Evolutionary conservation across 2,113 vertebrate genomes (phyloP), one percentile per base, ranked within the genome.

Genomic region (Labrus mixtus): DNA sequence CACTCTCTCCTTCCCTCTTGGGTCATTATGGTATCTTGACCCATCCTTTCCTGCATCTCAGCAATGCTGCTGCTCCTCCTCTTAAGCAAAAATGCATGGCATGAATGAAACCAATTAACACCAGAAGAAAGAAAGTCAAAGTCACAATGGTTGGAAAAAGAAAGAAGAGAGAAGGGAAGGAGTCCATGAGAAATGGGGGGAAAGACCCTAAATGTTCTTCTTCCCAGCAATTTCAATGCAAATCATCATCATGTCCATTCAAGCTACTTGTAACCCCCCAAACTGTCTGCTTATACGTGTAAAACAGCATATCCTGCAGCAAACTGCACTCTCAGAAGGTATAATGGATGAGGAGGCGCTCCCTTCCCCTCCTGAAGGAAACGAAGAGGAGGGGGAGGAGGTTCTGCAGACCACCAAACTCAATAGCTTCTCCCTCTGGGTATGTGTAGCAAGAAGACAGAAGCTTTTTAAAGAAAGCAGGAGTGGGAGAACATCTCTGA

Each of bases 71-170:
- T 91, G 68, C 83, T 87, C 86, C 85, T 87, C 81, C 80, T 87
- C 82, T 85, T 88, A 81, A 89, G 79, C 79, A 80, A 88, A 88
- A 86, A 81, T 92, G 94, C 93, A 94, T 94, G 93, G 92, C 93
- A 94, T 93, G 91, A 93, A 89, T 73, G 76, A 85, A 87, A 89
- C 72, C 64, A 73, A 84, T 73, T 59, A n/a, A 78, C 85, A 76
- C 37, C 61, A 6, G 48, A 71, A 77, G 65, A 77, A 82, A 74
- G 61, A 84, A 51, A 71, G 55, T 76, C 68, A 75, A 63, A 77
- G 53, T 84, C 75, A 78, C 56, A 78, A 63, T 33, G 60, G 43
- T 73, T 8, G 25, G 58, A 71, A 55, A 60, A 69, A 45, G 33
- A 10, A 55, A 53, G 54, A 63, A 25, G 25, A 68, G 37, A 37